Conservation (phyloP, 1,140 invertebrate species). For the Eciton burchellii region DNA sequence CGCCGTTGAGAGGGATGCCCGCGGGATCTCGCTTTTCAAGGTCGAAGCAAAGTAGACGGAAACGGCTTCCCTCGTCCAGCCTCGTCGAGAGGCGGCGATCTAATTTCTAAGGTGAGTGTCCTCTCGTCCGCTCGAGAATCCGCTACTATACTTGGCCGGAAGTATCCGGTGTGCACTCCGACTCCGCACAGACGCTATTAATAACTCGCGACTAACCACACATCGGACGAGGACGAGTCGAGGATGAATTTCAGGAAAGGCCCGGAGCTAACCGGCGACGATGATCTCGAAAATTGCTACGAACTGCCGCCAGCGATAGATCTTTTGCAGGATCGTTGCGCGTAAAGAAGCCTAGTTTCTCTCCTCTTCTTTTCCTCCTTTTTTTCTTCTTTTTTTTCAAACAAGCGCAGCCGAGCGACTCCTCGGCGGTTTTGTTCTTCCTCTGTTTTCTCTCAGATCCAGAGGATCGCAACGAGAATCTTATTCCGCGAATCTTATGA, state of each 20-base stretch:
- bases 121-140: conserved; percentile 19
- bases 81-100: conserved; percentile 29
- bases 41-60: not conserved
- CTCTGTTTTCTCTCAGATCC: not conserved
- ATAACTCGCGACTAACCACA: conserved; percentile 66
- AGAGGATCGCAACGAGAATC: conserved; percentile 29
- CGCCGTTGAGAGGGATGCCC: too few relatives aligned
- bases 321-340: conserved; percentile 1
- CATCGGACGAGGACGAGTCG: conserved; percentile 63
- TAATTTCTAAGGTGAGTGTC: conserved; percentile 35
- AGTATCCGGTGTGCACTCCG: conserved; percentile 17
- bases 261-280: conserved; percentile 63
- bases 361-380: too few relatives aligned
- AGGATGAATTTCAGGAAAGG: conserved; percentile 59
- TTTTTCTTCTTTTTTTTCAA: too few relatives aligned
- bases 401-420: conserved; percentile 9
- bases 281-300: conserved; percentile 2
- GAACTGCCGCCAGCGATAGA: not conserved
- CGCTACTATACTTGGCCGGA: conserved; percentile 38
- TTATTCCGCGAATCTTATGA: conserved; percentile 1
- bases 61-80: conserved; percentile 20
- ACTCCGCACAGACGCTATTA: conserved; percentile 47
- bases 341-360: too few relatives aligned
- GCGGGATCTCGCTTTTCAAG: not conserved
- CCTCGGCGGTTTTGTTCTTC: not conserved